A percentile compares a stretch with the other conserved stretches of the same genome.
Conservation (phyloP, 2,113 vertebrate genomes). For the Neodon shergylaensis region DNA sequence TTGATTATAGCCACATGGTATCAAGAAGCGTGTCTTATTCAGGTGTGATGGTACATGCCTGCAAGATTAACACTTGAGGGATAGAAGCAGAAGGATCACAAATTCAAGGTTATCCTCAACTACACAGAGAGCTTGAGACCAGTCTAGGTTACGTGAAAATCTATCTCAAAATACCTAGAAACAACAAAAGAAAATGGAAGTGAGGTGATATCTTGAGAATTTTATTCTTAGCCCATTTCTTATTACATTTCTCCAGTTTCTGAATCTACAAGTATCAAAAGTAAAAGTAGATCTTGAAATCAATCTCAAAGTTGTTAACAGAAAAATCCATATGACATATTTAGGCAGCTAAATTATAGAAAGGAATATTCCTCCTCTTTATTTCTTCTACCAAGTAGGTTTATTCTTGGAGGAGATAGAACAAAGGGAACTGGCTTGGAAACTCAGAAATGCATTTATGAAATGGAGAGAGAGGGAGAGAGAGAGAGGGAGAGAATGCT, state of each 20-base stretch:
- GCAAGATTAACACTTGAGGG: background rate
- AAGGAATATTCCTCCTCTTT: background rate
- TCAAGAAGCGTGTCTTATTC: background rate
- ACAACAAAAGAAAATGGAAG: background rate
- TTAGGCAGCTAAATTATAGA: background rate
- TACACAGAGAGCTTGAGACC: background rate
- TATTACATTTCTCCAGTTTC: background rate
- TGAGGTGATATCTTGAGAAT: background rate
- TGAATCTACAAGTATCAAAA: slow-evolving; percentile 15
- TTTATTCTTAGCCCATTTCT: background rate
- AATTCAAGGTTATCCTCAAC: background rate
- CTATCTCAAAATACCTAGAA: background rate
- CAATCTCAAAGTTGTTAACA: background rate
- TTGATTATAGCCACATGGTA: background rate
- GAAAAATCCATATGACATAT: background rate
- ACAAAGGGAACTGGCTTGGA: background rate
- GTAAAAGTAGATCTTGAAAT: slow-evolving; percentile 46
- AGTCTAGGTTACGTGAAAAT: background rate
- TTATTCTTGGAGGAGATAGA: background rate
- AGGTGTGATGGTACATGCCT: background rate
- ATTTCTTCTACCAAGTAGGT: background rate
- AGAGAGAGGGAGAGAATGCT: background rate
- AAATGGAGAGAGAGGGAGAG: background rate
- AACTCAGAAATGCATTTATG: background rate
- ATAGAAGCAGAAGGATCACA: background rate